Evolutionary conservation across 1,140 invertebrate species (phyloP).

Genomic region (Spodoptera litura): DNA sequence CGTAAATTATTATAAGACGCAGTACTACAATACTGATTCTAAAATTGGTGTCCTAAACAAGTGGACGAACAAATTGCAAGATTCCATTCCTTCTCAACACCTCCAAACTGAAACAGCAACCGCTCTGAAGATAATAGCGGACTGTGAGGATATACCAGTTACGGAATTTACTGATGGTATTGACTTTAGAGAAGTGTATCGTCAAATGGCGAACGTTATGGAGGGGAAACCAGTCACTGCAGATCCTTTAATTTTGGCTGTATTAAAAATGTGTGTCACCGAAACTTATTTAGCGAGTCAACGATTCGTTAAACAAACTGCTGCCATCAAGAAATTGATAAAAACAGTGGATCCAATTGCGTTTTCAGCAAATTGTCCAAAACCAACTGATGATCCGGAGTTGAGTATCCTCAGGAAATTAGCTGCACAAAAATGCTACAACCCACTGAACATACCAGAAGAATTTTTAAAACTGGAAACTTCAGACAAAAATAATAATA

Average conservation of each 20-base stretch:
- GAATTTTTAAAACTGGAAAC: conserved; percentile 58
- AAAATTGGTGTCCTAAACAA: background rate
- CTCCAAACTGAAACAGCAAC: conserved; percentile 71
- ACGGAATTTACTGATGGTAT: conserved; percentile 62
- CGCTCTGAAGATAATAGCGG: conserved; percentile 75
- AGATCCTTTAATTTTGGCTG: conserved; percentile 56
- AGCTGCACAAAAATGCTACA: conserved; percentile 64
- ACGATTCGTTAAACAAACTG: conserved; percentile 61
- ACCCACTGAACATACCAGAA: conserved; percentile 73
- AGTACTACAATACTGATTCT: too few relatives aligned
- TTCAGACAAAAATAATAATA: too few relatives aligned
- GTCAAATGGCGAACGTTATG: conserved; percentile 74
- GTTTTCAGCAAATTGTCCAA: conserved; percentile 56
- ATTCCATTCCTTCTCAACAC: conserved; percentile 63
- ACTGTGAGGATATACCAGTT: conserved; percentile 70
- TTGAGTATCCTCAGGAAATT: conserved; percentile 63
- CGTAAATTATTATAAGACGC: too few relatives aligned
- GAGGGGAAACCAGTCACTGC: conserved; percentile 72
- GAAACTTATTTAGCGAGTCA: conserved; percentile 74
- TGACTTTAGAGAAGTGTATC: conserved; percentile 71
- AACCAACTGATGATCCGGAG: conserved; percentile 60
- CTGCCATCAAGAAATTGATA: conserved; percentile 57
- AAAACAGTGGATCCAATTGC: conserved; percentile 59
- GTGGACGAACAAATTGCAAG: conserved; percentile 72
- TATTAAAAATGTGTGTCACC: conserved; percentile 71